Conservation (phyloP, 1,140 invertebrate genomes). For the Caenorhabditis briggsae region DNA sequence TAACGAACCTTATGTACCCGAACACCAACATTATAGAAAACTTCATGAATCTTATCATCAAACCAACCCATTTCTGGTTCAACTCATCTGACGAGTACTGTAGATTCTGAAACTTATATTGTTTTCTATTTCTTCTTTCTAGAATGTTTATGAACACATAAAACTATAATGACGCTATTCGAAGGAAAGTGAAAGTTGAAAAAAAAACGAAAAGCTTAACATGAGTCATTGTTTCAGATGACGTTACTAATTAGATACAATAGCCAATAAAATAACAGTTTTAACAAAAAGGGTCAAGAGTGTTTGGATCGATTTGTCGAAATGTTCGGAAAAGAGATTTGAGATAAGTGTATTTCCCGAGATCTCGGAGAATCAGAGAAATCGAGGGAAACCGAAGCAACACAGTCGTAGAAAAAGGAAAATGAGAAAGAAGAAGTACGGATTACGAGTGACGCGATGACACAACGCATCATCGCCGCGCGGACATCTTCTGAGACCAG, state of each 20-base stretch:
- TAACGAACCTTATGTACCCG: constrained; percentile 65
- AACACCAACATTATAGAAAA: constrained; percentile 69
- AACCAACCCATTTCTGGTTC: constrained; percentile 39
- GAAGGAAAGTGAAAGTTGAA: constrained; percentile 6
- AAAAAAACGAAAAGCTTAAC: constrained; percentile 1
- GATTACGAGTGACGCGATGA: constrained; percentile 48
- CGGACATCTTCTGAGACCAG: constrained; percentile 43
- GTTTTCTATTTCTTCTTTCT: not conserved
- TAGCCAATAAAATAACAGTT: not conserved
- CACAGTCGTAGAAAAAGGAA: constrained; percentile 18
- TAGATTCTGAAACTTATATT: not conserved
- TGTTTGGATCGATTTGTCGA: constrained; percentile 24
- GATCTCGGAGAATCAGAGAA: constrained; percentile 47
- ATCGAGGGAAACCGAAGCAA: constrained; percentile 3
- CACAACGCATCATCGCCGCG: constrained; percentile 33
- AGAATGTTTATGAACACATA: not conserved
- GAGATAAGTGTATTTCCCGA: not conserved
- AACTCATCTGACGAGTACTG: constrained; percentile 4
- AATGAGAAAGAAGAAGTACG: constrained; percentile 28
- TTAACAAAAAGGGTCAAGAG: not conserved
- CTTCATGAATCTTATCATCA: constrained; percentile 38
- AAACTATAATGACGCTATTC: no score
- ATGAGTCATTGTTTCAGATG: constrained; percentile 16
- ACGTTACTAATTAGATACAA: not conserved
- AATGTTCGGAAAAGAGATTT: not conserved